A percentile compares a stretch with the other conserved stretches of the same genome.
phyloP scores from a whole-genome alignment of 2,113 vertebrate genomes.

The Corythoichthys haematopterus region DNA sequence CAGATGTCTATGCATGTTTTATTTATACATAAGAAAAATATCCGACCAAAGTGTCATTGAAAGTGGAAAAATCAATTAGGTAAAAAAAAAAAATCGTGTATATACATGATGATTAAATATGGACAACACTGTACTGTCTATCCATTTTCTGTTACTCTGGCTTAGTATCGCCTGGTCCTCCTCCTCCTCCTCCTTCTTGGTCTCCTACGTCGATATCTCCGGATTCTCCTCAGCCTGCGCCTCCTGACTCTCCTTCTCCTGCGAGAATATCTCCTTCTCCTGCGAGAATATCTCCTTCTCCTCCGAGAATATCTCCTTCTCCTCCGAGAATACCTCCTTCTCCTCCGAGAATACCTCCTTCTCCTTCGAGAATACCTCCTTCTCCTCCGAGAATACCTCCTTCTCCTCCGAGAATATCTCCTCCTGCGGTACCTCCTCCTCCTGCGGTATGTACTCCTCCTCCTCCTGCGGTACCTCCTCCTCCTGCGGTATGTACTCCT shows the following conservation, averaged over 20 bases:
- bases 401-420: neutral
- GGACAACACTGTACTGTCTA: neutral
- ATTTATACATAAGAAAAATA: neutral
- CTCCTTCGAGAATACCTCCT: too few species aligned
- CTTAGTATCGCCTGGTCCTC: neutral
- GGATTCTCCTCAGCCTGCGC: neutral
- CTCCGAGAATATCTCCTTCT: too few species aligned
- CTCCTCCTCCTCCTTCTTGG: neutral
- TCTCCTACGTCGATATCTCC: neutral
- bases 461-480: neutral
- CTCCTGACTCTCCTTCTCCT: too few species aligned
- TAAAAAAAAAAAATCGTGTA: neutral
- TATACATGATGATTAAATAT: neutral
- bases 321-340: too few species aligned
- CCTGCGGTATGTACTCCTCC: neutral
- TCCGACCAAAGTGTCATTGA: neutral
- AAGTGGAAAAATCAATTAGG: neutral
- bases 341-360: too few species aligned
- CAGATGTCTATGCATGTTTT: slow-evolving; percentile 1
- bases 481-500: neutral
- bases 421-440: neutral
- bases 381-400: too few species aligned
- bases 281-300: too few species aligned
- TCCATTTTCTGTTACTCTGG: neutral
- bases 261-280: too few species aligned